These are phyloP conservation scores for Pseudorectes ferrugineus DNA, from an alignment of 2,113 vertebrate species.

Conservation along the genomic window DNA sequence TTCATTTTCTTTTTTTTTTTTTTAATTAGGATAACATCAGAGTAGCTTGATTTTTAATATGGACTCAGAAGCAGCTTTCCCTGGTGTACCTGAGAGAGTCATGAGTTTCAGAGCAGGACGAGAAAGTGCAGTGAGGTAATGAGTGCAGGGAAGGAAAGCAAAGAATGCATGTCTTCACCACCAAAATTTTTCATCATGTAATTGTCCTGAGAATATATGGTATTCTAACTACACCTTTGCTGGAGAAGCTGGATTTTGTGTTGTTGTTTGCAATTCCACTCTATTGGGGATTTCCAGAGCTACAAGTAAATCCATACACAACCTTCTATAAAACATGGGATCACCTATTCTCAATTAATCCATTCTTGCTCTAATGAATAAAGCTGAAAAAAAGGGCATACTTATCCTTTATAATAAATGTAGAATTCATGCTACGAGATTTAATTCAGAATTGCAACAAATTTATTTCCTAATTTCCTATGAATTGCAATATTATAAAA, in stretches of 20 bases:
- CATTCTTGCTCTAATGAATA: background rate
- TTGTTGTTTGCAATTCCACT: background rate
- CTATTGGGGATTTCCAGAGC: background rate
- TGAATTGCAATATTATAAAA: background rate
- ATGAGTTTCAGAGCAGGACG: background rate
- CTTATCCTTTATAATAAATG: background rate
- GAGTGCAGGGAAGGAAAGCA: background rate
- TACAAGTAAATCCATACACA: background rate
- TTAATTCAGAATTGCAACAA: background rate
- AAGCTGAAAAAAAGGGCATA: rapidly evolving
- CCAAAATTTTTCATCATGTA: background rate
- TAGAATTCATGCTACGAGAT: background rate
- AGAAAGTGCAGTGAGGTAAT: background rate
- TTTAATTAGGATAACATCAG: background rate
- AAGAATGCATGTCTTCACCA: background rate
- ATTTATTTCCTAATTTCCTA: background rate
- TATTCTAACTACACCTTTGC: background rate
- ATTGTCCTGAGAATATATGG: background rate
- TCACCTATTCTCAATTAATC: background rate
- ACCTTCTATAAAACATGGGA: background rate
- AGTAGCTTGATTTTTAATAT: background rate
- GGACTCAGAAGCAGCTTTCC: background rate
- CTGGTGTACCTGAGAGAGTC: background rate
- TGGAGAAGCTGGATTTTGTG: background rate
- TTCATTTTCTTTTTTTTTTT: background rate